Evolutionary conservation across 2,113 vertebrate species (phyloP).

Genomic region (Apodemus sylvaticus): DNA sequence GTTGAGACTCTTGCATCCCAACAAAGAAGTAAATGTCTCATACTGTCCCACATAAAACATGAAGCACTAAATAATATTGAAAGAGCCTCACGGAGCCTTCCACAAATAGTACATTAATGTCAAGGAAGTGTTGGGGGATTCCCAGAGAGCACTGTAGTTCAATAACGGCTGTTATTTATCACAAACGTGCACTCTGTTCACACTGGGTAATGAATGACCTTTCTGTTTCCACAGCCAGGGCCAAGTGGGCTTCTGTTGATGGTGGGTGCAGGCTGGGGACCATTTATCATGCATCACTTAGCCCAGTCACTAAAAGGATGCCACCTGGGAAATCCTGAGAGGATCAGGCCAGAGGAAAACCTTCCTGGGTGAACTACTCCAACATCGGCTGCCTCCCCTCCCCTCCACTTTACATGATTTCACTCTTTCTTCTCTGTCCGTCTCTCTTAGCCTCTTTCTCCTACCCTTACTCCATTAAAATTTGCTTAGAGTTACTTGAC

Average conservation of each 20-base stretch:
- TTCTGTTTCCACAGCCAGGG: constrained; percentile 86
- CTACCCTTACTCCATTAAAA: not conserved
- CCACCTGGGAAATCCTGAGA: constrained; percentile 69
- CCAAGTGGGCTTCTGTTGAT: constrained; percentile 76
- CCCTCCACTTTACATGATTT: not conserved
- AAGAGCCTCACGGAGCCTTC: constrained; percentile 67
- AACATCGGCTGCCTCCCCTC: constrained; percentile 62
- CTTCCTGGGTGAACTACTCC: constrained; percentile 73
- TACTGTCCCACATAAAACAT: constrained; percentile 59
- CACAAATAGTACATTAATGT: constrained; percentile 71
- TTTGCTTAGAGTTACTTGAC: constrained; percentile 63
- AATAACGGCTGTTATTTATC: constrained; percentile 89
- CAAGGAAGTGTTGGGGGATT: constrained; percentile 79
- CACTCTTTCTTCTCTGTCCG: not conserved
- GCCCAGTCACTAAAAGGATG: constrained; percentile 69
- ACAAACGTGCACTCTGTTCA: constrained; percentile 84
- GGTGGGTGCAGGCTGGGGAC: constrained; percentile 72
- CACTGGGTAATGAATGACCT: constrained; percentile 89
- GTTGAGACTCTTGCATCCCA: constrained; percentile 50
- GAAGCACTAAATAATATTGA: constrained; percentile 74
- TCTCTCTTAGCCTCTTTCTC: constrained; percentile 36
- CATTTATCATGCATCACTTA: constrained; percentile 90
- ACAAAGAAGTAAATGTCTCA: constrained; percentile 8
- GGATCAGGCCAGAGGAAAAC: constrained; percentile 62
- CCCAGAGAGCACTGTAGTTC: constrained; percentile 83